These are phyloP conservation scores for Dendrolimus houi DNA, from an alignment of 2,888 invertebrate species.

Conservation along the genomic window DNA sequence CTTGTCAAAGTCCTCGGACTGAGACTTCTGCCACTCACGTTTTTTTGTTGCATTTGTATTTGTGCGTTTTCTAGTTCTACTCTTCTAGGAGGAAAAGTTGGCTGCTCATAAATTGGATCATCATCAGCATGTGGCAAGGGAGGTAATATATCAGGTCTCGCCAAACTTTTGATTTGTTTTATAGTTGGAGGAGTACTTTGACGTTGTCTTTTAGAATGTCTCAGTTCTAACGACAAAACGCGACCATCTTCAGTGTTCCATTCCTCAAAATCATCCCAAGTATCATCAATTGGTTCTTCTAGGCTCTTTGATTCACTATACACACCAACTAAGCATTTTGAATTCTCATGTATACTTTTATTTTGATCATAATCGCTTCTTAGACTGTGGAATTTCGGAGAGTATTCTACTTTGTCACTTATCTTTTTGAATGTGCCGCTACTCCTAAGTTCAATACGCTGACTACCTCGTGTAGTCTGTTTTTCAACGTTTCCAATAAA, in stretches of 20 bases:
- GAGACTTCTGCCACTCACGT: conserved; percentile 80
- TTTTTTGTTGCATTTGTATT: conserved; percentile 77
- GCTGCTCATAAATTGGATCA: conserved; percentile 76
- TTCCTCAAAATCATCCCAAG: conserved; percentile 45
- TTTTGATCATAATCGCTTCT: conserved; percentile 85
- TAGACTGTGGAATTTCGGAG: conserved; percentile 79
- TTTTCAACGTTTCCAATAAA: conserved; percentile 43
- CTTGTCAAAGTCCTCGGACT: conserved; percentile 54
- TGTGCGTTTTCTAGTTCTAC: conserved; percentile 53
- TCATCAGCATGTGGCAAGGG: conserved; percentile 75
- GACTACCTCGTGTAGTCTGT: conserved; percentile 26
- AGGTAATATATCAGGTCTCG: conserved; percentile 82
- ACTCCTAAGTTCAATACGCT: conserved; percentile 79
- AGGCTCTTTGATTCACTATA: conserved; percentile 45
- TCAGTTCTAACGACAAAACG: conserved; percentile 81
- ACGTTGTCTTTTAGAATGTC: conserved; percentile 85
- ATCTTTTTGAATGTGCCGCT: conserved; percentile 83
- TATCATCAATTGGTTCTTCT: conserved; percentile 38
- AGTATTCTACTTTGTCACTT: conserved; percentile 42
- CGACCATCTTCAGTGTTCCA: conserved; percentile 76
- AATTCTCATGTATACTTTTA: conserved; percentile 57
- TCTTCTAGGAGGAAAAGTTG: conserved; percentile 72
- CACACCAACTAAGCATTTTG: conserved; percentile 42
- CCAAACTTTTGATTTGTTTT: conserved; percentile 59
- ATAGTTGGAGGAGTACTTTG: conserved; percentile 71